Conservation (phyloP, 2,113 vertebrate genomes). For the Cheirogaleus medius region DNA sequence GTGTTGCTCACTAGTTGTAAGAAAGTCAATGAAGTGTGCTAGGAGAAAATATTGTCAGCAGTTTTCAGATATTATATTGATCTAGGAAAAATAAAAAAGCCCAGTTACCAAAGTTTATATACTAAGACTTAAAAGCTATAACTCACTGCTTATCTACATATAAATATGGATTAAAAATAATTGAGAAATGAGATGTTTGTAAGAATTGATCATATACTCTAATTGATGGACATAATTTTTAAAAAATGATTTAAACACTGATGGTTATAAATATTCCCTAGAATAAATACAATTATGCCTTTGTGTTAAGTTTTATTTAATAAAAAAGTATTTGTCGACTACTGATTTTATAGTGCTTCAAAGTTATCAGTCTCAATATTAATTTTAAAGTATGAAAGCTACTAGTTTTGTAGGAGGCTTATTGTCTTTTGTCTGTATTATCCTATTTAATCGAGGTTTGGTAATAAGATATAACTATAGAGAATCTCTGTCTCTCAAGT, state of each 20-base stretch:
- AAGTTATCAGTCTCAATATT: neutral
- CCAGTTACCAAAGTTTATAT: neutral
- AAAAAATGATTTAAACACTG: neutral
- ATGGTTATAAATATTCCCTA: neutral
- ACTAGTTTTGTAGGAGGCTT: neutral
- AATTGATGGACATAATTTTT: neutral
- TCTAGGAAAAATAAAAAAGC: conserved; percentile 23
- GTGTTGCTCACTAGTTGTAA: neutral
- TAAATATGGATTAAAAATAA: neutral
- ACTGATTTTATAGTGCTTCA: neutral
- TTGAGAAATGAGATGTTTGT: neutral
- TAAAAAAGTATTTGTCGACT: neutral
- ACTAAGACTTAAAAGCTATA: neutral
- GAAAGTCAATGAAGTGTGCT: neutral
- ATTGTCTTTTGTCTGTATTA: neutral
- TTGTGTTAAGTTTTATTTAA: neutral
- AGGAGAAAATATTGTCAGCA: neutral
- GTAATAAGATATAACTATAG: neutral
- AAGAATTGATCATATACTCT: neutral
- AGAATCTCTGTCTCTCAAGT: neutral
- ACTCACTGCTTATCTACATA: neutral
- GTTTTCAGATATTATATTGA: neutral
- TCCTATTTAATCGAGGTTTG: neutral
- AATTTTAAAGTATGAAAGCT: conserved; percentile 8
- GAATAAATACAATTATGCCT: neutral